phyloP scores from a whole-genome alignment of 2,113 vertebrate species.

The Siniperca knerii region DNA sequence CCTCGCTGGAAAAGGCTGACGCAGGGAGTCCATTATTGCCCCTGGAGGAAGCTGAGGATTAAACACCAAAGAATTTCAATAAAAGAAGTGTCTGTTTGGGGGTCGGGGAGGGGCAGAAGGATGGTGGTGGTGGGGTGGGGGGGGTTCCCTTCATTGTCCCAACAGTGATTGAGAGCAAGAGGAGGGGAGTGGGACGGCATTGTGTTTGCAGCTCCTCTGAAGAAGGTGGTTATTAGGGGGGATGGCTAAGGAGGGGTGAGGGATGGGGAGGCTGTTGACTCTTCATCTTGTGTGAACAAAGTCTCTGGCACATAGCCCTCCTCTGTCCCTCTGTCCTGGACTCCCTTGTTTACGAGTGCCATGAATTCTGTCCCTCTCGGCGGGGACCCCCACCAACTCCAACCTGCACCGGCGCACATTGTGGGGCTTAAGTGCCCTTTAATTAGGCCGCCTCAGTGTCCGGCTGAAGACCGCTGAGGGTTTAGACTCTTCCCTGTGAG shows the following conservation, averaged over 20 bases:
- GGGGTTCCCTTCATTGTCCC: constrained; percentile 83
- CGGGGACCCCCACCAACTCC: constrained; percentile 74
- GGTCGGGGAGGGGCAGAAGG: constrained; percentile 81
- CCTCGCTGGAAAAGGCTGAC: constrained; percentile 86
- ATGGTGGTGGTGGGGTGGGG: constrained; percentile 50
- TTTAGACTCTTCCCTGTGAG: constrained; percentile 75
- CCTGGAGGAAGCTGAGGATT: constrained; percentile 89
- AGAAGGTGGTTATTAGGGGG: constrained; percentile 83
- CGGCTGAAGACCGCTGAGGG: constrained; percentile 78
- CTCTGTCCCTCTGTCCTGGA: constrained; percentile 76
- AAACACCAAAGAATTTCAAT: constrained; percentile 90
- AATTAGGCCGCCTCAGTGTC: constrained; percentile 87
- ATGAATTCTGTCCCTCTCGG: constrained; percentile 80
- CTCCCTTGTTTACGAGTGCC: constrained; percentile 84
- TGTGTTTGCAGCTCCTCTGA: constrained; percentile 83
- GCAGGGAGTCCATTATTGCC: constrained; percentile 87
- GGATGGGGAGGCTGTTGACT: constrained; percentile 87
- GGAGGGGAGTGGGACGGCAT: constrained; percentile 83
- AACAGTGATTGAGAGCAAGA: constrained; percentile 86
- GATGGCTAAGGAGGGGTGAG: constrained; percentile 78
- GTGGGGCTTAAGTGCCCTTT: constrained; percentile 88
- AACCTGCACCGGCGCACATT: constrained; percentile 83
- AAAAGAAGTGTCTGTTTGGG: constrained; percentile 89
- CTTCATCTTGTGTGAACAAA: constrained; percentile 89
- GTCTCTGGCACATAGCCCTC: constrained; percentile 82